These are phyloP conservation scores for Hycleus cichorii DNA, from an alignment of 1,140 invertebrate species.

Conservation along the genomic window DNA sequence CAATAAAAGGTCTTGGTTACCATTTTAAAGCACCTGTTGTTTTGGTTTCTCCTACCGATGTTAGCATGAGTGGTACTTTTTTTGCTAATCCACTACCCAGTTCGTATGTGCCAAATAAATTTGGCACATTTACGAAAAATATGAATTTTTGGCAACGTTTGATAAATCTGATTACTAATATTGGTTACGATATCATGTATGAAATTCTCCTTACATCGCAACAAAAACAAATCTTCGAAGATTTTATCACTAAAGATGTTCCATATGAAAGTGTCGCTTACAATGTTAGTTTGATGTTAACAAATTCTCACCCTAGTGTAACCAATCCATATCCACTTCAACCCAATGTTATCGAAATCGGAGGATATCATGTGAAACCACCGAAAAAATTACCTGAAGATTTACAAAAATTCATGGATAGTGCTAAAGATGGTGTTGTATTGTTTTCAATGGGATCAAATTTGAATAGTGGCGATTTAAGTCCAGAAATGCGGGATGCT, in stretches of 20 bases:
- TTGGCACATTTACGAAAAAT: conserved; percentile 24
- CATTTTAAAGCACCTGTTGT: conserved; percentile 40
- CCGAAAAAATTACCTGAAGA: conserved; percentile 40
- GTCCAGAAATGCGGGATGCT: conserved; percentile 41
- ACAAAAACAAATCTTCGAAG: conserved; percentile 36
- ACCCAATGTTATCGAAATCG: conserved; percentile 49
- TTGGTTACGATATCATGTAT: too few species aligned
- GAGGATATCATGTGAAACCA: conserved; percentile 44
- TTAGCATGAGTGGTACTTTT: conserved; percentile 18
- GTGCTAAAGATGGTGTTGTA: conserved; percentile 45
- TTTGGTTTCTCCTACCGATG: conserved; percentile 34
- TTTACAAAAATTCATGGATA: conserved; percentile 43
- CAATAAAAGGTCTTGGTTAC: conserved; percentile 36
- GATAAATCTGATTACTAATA: conserved; percentile 28
- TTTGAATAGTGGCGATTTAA: conserved; percentile 42
- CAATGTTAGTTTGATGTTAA: conserved; percentile 45
- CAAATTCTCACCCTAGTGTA: conserved; percentile 50
- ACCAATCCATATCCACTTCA: conserved; percentile 47
- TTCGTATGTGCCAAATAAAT: conserved; percentile 37
- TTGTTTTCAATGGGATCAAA: conserved; percentile 52
- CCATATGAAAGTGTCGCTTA: conserved; percentile 1
- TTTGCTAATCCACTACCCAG: conserved; percentile 38
- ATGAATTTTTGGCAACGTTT: conserved; percentile 40
- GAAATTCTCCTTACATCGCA: conserved; percentile 14
- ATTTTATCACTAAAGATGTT: conserved; percentile 35